These are phyloP conservation scores for Fragum fragum DNA, from an alignment of 2,888 invertebrate species.

Conservation along the genomic window DNA sequence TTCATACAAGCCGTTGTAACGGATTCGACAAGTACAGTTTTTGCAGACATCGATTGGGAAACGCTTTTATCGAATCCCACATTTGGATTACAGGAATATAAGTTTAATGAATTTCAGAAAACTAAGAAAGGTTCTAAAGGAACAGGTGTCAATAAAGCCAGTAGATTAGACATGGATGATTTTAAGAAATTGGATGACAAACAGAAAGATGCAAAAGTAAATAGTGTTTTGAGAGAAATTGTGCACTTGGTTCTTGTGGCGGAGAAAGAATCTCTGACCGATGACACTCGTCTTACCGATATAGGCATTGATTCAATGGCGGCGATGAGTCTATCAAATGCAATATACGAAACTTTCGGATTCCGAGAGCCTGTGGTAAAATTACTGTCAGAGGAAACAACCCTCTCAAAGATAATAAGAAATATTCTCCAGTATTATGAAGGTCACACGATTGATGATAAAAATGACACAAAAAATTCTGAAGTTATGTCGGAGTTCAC, in stretches of 20 bases:
- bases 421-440: background rate
- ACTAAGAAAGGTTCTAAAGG: background rate
- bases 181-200: background rate
- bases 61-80: conserved; percentile 37
- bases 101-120: background rate
- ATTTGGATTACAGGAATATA: background rate
- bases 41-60: conserved; percentile 43
- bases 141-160: background rate
- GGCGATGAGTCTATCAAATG: conserved; percentile 23
- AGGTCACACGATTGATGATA: background rate
- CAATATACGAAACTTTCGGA: background rate
- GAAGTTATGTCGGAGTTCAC: background rate
- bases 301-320: conserved; percentile 32
- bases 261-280: background rate
- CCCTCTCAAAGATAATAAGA: background rate
- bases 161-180: background rate
- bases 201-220: background rate
- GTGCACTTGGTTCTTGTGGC: background rate
- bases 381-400: conserved; percentile 12
- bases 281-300: background rate
- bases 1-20: conserved; percentile 41
- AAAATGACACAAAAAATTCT: background rate
- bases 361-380: conserved; percentile 7
- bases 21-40: conserved; percentile 31
- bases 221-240: background rate